Evolutionary conservation across 2,888 invertebrate genomes (phyloP).

Genomic region (Acholoe squamosa): DNA sequence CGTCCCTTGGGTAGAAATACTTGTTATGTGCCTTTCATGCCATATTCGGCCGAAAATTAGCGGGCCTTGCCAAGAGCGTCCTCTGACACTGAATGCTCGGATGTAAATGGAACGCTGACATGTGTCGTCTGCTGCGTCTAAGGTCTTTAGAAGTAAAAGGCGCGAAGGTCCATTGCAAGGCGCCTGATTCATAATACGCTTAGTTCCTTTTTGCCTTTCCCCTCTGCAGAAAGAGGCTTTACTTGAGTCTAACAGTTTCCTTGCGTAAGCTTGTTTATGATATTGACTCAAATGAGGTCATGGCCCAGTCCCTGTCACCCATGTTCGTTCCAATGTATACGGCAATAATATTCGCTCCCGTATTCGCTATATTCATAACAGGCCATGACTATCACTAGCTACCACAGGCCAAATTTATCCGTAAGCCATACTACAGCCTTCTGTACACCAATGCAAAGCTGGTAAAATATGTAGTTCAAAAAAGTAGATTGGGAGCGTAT

Average conservation of each 20-base stretch:
- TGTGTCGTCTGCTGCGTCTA: not conserved
- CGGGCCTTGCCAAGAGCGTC: not conserved
- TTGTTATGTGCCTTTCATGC: slow-evolving; percentile 2
- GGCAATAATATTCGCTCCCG: no score
- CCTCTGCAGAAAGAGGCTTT: not conserved
- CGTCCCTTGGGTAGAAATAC: not conserved
- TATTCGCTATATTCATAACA: no score
- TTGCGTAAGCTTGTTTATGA: not conserved
- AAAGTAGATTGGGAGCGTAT: no score
- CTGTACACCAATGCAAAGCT: no score
- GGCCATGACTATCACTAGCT: no score
- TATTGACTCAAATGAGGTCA: not conserved
- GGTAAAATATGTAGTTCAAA: no score
- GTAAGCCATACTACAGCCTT: no score
- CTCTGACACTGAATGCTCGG: not conserved
- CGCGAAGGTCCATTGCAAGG: not conserved
- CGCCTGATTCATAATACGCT: slow-evolving; percentile 7
- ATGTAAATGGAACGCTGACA: slow-evolving; percentile 1
- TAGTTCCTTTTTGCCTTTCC: not conserved
- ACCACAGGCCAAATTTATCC: no score
- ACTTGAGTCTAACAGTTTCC: not conserved
- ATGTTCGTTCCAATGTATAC: no score
- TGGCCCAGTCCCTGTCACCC: no score
- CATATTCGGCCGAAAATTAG: not conserved
- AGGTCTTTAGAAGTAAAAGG: slow-evolving; percentile 22